A percentile compares a stretch with the other conserved stretches of the same genome.
Evolutionary conservation across 2,797 vertebrate genomes (phyloP).

Genomic region (Siniperca scherzeri): DNA sequence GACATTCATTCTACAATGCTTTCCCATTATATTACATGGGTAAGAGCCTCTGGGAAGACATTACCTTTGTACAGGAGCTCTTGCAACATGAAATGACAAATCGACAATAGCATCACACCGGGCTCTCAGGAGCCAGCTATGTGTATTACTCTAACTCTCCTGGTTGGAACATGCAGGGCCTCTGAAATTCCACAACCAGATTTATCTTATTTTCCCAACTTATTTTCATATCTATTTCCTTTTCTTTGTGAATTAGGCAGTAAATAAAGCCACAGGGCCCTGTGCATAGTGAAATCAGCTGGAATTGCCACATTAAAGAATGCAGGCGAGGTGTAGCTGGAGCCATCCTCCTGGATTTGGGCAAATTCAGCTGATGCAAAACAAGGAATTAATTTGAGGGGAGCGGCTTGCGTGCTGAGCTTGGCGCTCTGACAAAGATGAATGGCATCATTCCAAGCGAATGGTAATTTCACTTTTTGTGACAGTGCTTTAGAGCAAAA

Average conservation of each 20-base stretch:
- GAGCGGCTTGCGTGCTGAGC: slow-evolving; percentile 95
- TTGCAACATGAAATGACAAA: slow-evolving; percentile 95
- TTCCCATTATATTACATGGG: slow-evolving; percentile 69
- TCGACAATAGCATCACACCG: slow-evolving; percentile 89
- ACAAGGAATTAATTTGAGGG: slow-evolving; percentile 99
- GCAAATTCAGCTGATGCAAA: slow-evolving; percentile 99
- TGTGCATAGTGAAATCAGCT: slow-evolving; percentile 88
- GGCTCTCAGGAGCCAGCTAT: slow-evolving; percentile 91
- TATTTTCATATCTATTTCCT: slow-evolving; percentile 98
- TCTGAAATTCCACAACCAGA: slow-evolving; percentile 90
- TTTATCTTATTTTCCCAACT: slow-evolving; percentile 96
- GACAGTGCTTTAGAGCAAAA: slow-evolving; percentile 99
- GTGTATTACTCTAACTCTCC: slow-evolving; percentile 89
- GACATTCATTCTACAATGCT: slow-evolving; percentile 66
- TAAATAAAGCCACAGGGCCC: slow-evolving; percentile 92
- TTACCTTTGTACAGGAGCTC: slow-evolving; percentile 95
- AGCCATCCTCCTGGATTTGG: slow-evolving; percentile 99
- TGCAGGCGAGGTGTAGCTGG: slow-evolving; percentile 91
- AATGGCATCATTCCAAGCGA: slow-evolving; percentile 99
- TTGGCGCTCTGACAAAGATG: slow-evolving; percentile 99
- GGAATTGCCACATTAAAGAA: slow-evolving; percentile 97
- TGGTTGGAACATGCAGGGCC: slow-evolving; percentile 83
- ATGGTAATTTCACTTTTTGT: slow-evolving; percentile 99
- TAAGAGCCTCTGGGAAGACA: slow-evolving; percentile 92
- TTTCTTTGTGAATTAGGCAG: slow-evolving; percentile 96